Base-by-base conservation (phyloP, 2,113 vertebrate genomes). In the Nothobranchius kuhntae region DNA sequence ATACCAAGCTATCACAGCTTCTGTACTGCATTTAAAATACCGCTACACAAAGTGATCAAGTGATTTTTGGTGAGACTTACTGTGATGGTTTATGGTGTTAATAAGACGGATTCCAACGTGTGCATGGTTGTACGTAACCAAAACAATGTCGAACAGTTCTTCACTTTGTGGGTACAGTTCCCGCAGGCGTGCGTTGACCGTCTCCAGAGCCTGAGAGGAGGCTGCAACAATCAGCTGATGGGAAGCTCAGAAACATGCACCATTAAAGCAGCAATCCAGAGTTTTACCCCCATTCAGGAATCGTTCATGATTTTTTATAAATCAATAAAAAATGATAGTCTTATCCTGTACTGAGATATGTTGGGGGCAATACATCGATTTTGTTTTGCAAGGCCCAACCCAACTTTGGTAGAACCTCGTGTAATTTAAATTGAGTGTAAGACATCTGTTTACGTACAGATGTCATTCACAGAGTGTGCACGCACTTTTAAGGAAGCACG, bases 11-110 rank as follows among this genome's bases (percentile, higher is more conserved):
- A 38, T 38, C 36, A 38, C 36, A 38, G 7, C 48, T 51, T 7
- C n/a, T 51, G 48, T 51, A 3, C n/a, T 17, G 8, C 8, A 45
- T 45, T 45, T 45, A 11, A 11, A 45, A 13, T 45, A 12, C 2
- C 12, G 44, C 11, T 2, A 10, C 6, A 21, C 1, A 38, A 11
- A 0, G 15, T 56, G 14, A 38, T 15, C 35, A 38, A 38, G 30
- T 36, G 8, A 53, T 53, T 53, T 15, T 50, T 30, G 21, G 13
- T 21, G 0, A 53, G 0, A 73, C 96, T 95, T 57, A 99, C 98
- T 96, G 4, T 99, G 95, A 79, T 99, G 93, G 84, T 99, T 99
- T 93, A 99, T 99, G 88, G 95, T 99, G 93, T 99, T 99, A 92
- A 99, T 99, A 67, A 99, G 85, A 6, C 98, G 94, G 57, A 99